Evolutionary conservation across 2,888 invertebrate species (phyloP), one percentile per base, ranked within the genome.

Genomic region (Liposcelis brunnea): DNA sequence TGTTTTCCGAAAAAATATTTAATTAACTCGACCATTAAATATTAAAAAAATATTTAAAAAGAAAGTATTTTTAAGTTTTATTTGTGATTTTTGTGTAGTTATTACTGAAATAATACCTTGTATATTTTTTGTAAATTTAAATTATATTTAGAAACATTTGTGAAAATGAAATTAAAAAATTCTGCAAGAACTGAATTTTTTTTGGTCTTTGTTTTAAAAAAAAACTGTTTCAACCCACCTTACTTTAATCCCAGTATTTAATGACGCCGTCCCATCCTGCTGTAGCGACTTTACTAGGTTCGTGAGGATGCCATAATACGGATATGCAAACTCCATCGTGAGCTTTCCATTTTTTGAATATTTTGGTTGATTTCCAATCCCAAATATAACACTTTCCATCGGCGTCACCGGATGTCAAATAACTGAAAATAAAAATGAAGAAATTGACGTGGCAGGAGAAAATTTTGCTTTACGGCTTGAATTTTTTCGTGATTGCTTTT

Each of bases 331-430:
- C 95, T 49, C 89, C 89, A 54, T 98, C 95, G 61, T 99, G 98
- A 0, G 98, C 98, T 64, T 97, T 95, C 89, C 98, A 97, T 61
- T 94, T 95, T 63, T 89, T 93, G 65, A 89, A 93, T 50, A 98
- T 69, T 66, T 95, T 94, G 51, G 97, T 97, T 0, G 95, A 93
- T 62, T 97, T 97, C 97, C 97, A 99, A 61, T 98, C 97, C 98
- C 98, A 99, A 37, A 98, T 79, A 64, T 91, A 97, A 56, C 93
- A 81, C 65, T 95, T 95, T 8, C 98, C 98, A 67, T 98, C 98
- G 0, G 97, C 97, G 64, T 99, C 98, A 1, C 98, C 98, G 0
- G 94, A 95, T 44, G 93, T 82, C 34, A 99, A 68, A 61, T 97
- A 97, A 57, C 94, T 93, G 66, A 14, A 72, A 72, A 59, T 62